Evolutionary conservation across 2,888 invertebrate species (phyloP).

Genomic region (Apotomis turbidana): DNA sequence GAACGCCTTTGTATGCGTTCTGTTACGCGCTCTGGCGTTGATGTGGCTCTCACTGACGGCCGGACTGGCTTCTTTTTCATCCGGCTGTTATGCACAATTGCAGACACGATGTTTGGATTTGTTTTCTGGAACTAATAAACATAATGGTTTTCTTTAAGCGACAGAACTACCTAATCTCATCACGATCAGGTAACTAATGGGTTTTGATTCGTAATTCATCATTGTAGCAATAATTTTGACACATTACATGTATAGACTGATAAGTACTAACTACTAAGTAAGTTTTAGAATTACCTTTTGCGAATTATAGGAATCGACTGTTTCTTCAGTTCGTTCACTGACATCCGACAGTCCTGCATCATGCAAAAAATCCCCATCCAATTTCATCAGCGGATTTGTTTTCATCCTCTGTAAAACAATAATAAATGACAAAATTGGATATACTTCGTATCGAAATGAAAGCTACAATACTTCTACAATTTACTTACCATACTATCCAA

Average conservation of each 20-base stretch:
- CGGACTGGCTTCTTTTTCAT: slow-evolving; percentile 72
- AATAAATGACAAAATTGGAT: background rate
- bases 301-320: slow-evolving; percentile 65
- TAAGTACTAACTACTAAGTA: background rate
- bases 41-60: slow-evolving; percentile 59
- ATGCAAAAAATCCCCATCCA: slow-evolving; percentile 66
- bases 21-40: slow-evolving; percentile 61
- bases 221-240: too few species aligned
- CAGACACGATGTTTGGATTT: slow-evolving; percentile 71
- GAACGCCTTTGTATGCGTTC: slow-evolving; percentile 71
- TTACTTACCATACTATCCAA: slow-evolving; percentile 76
- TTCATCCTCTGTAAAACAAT: slow-evolving; percentile 68
- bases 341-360: slow-evolving; percentile 73
- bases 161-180: too few species aligned
- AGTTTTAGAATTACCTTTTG: slow-evolving; percentile 60
- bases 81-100: slow-evolving; percentile 71
- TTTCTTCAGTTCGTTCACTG: slow-evolving; percentile 73
- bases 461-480: background rate
- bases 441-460: background rate
- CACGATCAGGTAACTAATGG: too few species aligned
- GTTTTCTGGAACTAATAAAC: slow-evolving; percentile 68
- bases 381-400: slow-evolving; percentile 72
- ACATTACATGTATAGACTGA: too few species aligned
- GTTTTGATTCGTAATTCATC: too few species aligned
- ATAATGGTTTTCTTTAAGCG: background rate